Conservation (phyloP, 2,113 vertebrate species). For the Lipotes vexillifer region DNA sequence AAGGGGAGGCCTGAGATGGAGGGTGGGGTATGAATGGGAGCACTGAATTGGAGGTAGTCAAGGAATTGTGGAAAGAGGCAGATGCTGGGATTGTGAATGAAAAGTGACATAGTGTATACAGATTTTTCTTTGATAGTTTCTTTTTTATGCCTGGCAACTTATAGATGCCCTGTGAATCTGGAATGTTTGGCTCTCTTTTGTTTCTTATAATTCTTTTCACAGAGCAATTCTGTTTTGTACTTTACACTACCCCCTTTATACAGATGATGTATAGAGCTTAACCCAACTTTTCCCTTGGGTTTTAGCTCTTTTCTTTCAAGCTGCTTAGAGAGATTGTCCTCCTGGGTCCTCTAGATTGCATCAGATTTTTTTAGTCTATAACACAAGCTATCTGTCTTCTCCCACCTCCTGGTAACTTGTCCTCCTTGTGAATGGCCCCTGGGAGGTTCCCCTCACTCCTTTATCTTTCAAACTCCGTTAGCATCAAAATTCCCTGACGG, state of each 20-base stretch:
- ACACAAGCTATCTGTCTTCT: not conserved
- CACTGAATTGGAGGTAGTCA: not conserved
- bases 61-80: not conserved
- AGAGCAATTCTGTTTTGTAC: not conserved
- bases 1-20: not conserved
- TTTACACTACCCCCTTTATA: not conserved
- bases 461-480: not conserved
- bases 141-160: not conserved
- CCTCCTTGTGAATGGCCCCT: not conserved
- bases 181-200: not conserved
- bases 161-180: not conserved
- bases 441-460: not conserved
- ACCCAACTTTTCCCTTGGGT: not conserved
- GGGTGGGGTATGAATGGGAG: fast-evolving
- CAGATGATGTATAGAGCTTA: not conserved
- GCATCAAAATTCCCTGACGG: not conserved
- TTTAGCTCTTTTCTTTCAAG: not conserved
- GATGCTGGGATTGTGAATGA: not conserved
- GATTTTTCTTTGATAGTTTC: not conserved
- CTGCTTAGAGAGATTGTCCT: not conserved
- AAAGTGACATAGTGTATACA: not conserved
- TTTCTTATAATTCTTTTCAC: not conserved
- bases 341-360: not conserved
- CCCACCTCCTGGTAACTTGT: not conserved
- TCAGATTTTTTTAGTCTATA: not conserved